phyloP scores from a whole-genome alignment of 92 coral and sea anemone species.

The Epizoanthus illoricatus region DNA sequence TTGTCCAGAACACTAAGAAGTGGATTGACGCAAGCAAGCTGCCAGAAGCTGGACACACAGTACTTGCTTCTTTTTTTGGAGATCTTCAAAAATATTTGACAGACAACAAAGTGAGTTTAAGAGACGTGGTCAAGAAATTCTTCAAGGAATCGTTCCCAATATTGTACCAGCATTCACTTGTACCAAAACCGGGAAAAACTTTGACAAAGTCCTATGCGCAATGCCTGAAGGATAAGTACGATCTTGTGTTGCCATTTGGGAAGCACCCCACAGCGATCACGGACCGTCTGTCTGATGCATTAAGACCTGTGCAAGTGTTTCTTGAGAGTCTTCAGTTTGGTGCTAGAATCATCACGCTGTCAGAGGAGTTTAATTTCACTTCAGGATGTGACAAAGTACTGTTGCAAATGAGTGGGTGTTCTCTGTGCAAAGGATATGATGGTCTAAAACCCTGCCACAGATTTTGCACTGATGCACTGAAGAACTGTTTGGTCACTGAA shows the following conservation, averaged over 20 bases:
- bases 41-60: conserved; percentile 53
- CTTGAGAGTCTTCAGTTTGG: conserved; percentile 66
- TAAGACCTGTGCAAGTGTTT: conserved; percentile 75
- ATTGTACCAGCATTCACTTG: conserved; percentile 55
- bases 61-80: conserved; percentile 56
- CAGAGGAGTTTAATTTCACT: conserved; percentile 69
- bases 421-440: conserved; percentile 74
- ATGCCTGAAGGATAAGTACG: conserved; percentile 77
- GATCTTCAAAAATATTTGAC: conserved; percentile 60
- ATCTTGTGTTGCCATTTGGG: conserved; percentile 67
- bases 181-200: conserved; percentile 24
- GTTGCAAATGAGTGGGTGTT: conserved; percentile 81
- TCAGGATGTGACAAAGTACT: conserved; percentile 71
- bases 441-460: conserved; percentile 77
- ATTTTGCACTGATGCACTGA: conserved; percentile 75
- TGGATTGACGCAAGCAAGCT: conserved; percentile 45
- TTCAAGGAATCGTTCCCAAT: conserved; percentile 75
- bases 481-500: conserved; percentile 72
- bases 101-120: conserved; percentile 53
- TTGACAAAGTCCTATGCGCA: conserved; percentile 60
- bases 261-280: conserved; percentile 64
- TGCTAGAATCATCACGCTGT: conserved; percentile 48
- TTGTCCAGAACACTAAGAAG: conserved; percentile 38
- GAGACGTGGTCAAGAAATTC: conserved; percentile 62
- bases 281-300: conserved; percentile 36